phyloP scores from a whole-genome alignment of 2,888 invertebrate genomes.

The Athetis lepigone region DNA sequence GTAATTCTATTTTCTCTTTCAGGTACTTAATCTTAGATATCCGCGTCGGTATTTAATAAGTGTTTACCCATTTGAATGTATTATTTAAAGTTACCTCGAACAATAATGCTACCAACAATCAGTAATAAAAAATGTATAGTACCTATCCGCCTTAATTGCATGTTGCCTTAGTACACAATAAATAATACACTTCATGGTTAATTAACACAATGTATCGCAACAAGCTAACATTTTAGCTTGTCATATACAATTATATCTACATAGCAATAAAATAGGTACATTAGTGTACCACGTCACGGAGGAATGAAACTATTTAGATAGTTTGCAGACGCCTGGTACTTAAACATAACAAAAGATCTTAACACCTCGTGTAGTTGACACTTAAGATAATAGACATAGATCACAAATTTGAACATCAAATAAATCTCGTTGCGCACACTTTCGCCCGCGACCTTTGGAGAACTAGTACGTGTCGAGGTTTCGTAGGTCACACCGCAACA shows the following conservation, averaged over 20 bases:
- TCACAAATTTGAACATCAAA: constrained; percentile 35
- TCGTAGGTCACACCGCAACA: constrained; percentile 60
- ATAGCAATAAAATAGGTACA: constrained; percentile 29
- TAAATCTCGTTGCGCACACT: constrained; percentile 46
- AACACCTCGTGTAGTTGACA: constrained; percentile 20
- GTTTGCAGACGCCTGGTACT: constrained; percentile 43
- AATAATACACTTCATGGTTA: constrained; percentile 44
- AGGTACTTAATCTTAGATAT: not conserved
- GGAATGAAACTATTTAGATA: constrained; percentile 65
- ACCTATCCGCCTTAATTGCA: constrained; percentile 16
- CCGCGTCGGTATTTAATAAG: not conserved
- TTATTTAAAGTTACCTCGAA: constrained; percentile 7
- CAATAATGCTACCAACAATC: constrained; percentile 31
- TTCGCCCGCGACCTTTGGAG: constrained; percentile 64
- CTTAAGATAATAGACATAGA: constrained; percentile 40
- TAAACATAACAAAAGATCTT: constrained; percentile 44
- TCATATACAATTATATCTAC: constrained; percentile 18
- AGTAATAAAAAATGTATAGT: constrained; percentile 29
- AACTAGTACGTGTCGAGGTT: constrained; percentile 60
- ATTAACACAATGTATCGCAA: constrained; percentile 49
- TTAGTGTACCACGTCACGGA: constrained; percentile 51
- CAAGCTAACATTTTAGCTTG: constrained; percentile 38
- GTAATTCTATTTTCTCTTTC: not conserved
- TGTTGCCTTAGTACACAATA: constrained; percentile 38
- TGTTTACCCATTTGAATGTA: constrained; percentile 8